phyloP scores from a whole-genome alignment of 1,140 invertebrate genomes.

The Paramacrobiotus metropolitanus region DNA sequence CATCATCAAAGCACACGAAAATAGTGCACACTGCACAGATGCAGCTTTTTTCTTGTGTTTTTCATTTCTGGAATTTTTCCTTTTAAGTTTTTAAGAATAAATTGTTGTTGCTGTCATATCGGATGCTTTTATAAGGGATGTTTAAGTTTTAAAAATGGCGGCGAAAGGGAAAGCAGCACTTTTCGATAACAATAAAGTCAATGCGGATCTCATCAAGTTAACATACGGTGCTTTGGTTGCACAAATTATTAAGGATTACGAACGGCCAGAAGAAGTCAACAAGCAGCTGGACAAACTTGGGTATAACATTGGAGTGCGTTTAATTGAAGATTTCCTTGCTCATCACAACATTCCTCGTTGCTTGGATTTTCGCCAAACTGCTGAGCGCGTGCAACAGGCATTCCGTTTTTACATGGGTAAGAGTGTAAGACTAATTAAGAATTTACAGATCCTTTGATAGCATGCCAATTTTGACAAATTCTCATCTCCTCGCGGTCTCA shows the following conservation, averaged over 20 bases:
- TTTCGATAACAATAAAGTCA: background rate
- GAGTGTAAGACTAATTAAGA: no score
- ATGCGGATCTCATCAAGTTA: constrained; percentile 68
- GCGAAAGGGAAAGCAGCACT: background rate
- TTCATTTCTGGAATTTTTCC: no score
- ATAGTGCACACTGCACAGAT: no score
- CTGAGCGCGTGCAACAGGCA: constrained; percentile 65
- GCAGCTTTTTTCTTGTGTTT: no score
- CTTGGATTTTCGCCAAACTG: constrained; percentile 83
- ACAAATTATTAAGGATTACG: constrained; percentile 87
- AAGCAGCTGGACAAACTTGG: constrained; percentile 78
- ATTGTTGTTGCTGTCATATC: no score
- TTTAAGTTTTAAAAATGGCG: no score
- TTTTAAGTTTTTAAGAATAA: no score
- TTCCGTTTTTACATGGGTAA: constrained; percentile 79
- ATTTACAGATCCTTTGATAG: no score
- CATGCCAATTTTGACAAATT: no score
- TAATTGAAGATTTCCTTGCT: constrained; percentile 93
- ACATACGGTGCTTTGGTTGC: constrained; percentile 92
- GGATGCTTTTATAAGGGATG: no score
- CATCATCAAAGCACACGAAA: no score
- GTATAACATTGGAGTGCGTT: constrained; percentile 88
- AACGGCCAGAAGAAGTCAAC: constrained; percentile 87
- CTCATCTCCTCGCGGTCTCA: no score
- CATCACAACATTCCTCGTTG: constrained; percentile 68